These are phyloP conservation scores for Platynereis dumerilii DNA, from an alignment of 2,888 invertebrate species.

Conservation along the genomic window DNA sequence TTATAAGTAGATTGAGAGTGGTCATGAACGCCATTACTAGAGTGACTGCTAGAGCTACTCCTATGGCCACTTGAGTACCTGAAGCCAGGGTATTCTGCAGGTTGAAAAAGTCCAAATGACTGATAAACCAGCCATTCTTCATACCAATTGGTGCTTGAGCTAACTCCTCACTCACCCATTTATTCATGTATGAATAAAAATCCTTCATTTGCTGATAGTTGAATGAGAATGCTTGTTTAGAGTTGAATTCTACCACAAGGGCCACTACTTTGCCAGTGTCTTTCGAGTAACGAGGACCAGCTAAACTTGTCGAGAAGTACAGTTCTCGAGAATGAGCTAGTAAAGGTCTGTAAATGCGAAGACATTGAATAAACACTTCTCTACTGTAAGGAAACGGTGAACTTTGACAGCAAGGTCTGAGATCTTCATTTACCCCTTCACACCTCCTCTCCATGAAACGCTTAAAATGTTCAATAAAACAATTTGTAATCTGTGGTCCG, in stretches of 20 bases:
- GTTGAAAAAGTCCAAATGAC: constrained; percentile 88
- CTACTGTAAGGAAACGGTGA: constrained; percentile 81
- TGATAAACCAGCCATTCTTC: constrained; percentile 82
- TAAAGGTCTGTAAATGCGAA: constrained; percentile 58
- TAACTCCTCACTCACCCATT: constrained; percentile 76
- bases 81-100: constrained; percentile 81
- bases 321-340: constrained; percentile 56
- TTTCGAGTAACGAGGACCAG: constrained; percentile 83
- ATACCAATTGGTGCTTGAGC: constrained; percentile 78
- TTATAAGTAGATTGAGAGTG: constrained; percentile 82
- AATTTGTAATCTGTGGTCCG: constrained; percentile 77
- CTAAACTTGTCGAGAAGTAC: constrained; percentile 76
- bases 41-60: constrained; percentile 78
- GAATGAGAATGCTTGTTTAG: constrained; percentile 77
- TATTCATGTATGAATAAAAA: constrained; percentile 77
- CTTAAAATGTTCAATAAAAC: constrained; percentile 88
- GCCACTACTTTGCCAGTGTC: constrained; percentile 71
- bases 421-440: constrained; percentile 67
- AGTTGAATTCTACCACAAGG: constrained; percentile 87
- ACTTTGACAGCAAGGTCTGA: constrained; percentile 79
- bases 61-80: constrained; percentile 83
- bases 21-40: constrained; percentile 81
- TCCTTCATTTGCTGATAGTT: constrained; percentile 76
- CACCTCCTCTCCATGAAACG: constrained; percentile 64
- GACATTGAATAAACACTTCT: constrained; percentile 79